Evolutionary conservation across 2,888 invertebrate species (phyloP).

Genomic region (Chalcosyrphus nemorum): DNA sequence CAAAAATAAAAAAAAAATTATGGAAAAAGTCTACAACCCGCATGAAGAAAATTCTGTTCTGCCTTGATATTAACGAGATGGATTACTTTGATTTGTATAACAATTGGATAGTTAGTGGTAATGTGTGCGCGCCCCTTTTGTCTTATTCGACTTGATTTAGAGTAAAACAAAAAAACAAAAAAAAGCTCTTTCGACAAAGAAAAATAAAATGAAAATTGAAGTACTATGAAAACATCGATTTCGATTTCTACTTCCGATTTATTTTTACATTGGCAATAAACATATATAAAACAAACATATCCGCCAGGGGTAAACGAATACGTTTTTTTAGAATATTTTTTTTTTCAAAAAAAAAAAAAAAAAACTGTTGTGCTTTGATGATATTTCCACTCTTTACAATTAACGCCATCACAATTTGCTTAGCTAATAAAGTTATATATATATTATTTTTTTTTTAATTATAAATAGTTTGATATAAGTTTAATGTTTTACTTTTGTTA

Average conservation of each 20-base stretch:
- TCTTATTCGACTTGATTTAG: slow-evolving; percentile 73
- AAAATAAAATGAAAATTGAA: slow-evolving; percentile 30
- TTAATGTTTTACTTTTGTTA: slow-evolving; percentile 47
- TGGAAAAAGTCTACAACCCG: slow-evolving; percentile 73
- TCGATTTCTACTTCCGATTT: slow-evolving; percentile 71
- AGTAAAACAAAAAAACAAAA: slow-evolving; percentile 20
- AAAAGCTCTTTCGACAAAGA: slow-evolving; percentile 60
- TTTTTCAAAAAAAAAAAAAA: background rate
- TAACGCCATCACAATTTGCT: slow-evolving; percentile 72
- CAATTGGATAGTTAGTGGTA: slow-evolving; percentile 72
- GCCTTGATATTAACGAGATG: slow-evolving; percentile 42
- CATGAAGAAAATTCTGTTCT: slow-evolving; percentile 50
- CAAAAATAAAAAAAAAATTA: slow-evolving; percentile 53
- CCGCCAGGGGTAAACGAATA: slow-evolving; percentile 67
- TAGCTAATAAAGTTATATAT: slow-evolving; percentile 63
- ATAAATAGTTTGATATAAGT: slow-evolving; percentile 58
- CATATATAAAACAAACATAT: slow-evolving; percentile 26
- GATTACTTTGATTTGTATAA: slow-evolving; percentile 64
- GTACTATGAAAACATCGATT: slow-evolving; percentile 55
- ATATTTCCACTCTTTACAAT: slow-evolving; percentile 61
- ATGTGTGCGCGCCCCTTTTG: slow-evolving; percentile 75
- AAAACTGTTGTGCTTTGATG: slow-evolving; percentile 49
- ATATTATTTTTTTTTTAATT: slow-evolving; percentile 24
- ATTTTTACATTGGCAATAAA: slow-evolving; percentile 63
- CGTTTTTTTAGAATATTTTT: slow-evolving; percentile 61